phyloP scores from a whole-genome alignment of 2,797 vertebrate species.

The Gallinago stenura region DNA sequence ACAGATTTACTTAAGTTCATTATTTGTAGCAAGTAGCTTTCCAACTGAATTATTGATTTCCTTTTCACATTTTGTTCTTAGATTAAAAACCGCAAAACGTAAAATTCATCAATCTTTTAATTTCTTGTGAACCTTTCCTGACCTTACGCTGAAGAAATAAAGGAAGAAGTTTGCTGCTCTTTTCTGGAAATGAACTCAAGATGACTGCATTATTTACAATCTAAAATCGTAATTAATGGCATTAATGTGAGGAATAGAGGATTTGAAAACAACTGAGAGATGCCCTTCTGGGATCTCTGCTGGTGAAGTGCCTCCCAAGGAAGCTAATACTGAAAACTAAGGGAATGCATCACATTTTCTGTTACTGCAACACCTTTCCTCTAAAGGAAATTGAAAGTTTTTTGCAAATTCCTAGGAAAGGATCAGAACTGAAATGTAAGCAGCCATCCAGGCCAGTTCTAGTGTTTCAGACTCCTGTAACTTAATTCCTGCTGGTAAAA shows the following conservation, averaged over 20 bases:
- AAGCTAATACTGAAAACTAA: not conserved
- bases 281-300: not conserved
- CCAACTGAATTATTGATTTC: constrained; percentile 27
- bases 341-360: not conserved
- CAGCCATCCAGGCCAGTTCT: not conserved
- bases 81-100: not conserved
- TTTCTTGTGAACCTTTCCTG: not conserved
- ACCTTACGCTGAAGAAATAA: constrained; percentile 8
- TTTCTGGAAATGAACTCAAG: constrained; percentile 19
- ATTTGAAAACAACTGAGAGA: not conserved
- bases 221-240: not conserved
- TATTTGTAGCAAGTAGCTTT: constrained; percentile 30
- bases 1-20: constrained; percentile 39
- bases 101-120: not conserved
- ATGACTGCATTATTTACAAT: not conserved
- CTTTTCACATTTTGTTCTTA: constrained; percentile 13
- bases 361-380: not conserved
- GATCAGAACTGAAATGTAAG: not conserved
- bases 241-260: not conserved
- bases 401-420: not conserved
- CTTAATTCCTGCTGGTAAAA: constrained; percentile 1
- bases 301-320: not conserved
- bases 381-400: not conserved
- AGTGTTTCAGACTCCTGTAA: not conserved
- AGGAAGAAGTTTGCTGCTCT: not conserved